These are phyloP conservation scores for Pygocentrus nattereri DNA, from an alignment of 2,797 vertebrate genomes.

Conservation along the genomic window DNA sequence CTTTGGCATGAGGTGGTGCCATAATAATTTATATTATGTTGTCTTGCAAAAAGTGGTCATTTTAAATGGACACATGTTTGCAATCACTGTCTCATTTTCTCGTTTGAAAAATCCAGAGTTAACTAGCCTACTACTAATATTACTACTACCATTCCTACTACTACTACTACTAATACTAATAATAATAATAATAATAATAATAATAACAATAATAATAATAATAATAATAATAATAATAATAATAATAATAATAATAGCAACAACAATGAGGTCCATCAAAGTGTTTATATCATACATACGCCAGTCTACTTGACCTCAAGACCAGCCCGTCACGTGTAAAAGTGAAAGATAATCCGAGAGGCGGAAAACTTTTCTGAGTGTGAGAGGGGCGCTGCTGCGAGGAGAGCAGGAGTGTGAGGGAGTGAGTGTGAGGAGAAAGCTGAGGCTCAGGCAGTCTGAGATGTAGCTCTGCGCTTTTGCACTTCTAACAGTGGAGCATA, in stretches of 20 bases:
- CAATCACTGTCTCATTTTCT: too few species aligned
- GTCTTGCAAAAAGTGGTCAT: not conserved
- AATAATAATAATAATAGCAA: too few species aligned
- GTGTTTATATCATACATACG: not conserved
- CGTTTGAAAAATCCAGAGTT: too few species aligned
- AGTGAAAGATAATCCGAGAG: slow-evolving; percentile 62
- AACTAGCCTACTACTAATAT: too few species aligned
- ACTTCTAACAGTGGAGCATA: too few species aligned
- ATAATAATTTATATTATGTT: not conserved
- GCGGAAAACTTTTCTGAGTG: slow-evolving; percentile 57
- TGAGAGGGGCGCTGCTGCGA: slow-evolving; percentile 1
- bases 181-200: too few species aligned
- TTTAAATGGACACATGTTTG: too few species aligned
- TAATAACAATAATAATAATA: too few species aligned
- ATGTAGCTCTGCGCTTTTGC: not conserved
- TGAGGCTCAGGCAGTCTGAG: not conserved
- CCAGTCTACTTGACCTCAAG: not conserved
- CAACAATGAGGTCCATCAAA: not conserved
- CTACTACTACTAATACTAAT: too few species aligned
- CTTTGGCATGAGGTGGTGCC: too few species aligned
- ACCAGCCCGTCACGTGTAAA: slow-evolving; percentile 55
- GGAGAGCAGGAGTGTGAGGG: not conserved
- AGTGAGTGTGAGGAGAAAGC: not conserved
- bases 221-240: too few species aligned
- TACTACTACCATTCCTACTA: too few species aligned